Conservation (phyloP, 2,797 vertebrate genomes). For the Discoglossus pictus region DNA sequence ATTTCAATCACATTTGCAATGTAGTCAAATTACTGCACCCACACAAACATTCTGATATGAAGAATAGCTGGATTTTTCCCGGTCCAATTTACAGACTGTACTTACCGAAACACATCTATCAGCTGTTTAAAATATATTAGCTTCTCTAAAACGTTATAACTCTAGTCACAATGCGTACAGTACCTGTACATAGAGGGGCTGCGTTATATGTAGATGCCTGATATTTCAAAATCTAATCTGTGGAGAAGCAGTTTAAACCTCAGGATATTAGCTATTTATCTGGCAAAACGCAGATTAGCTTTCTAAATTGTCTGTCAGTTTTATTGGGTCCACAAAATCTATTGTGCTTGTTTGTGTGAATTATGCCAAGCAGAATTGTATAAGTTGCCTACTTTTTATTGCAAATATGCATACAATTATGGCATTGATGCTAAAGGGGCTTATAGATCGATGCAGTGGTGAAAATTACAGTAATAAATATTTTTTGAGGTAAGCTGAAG, state of each 20-base stretch:
- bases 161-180: not conserved
- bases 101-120: slow-evolving; percentile 40
- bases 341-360: no score
- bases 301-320: slow-evolving; percentile 5
- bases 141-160: slow-evolving; percentile 33
- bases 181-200: not conserved
- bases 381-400: no score
- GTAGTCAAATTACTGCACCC: slow-evolving; percentile 36
- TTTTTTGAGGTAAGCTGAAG: no score
- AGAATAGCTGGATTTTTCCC: slow-evolving; percentile 26
- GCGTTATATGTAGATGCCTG: slow-evolving; percentile 9
- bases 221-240: slow-evolving; percentile 14
- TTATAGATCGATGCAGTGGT: no score
- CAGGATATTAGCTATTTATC: not conserved
- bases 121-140: slow-evolving; percentile 34
- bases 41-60: slow-evolving; percentile 43
- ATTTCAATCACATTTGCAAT: slow-evolving; percentile 33
- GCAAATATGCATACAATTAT: no score
- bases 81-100: slow-evolving; percentile 37
- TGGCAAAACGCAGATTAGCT: not conserved
- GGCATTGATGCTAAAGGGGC: no score
- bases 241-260: not conserved
- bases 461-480: no score
- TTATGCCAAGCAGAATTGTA: no score
- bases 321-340: not conserved